Evolutionary conservation across 2,888 invertebrate genomes (phyloP).

Genomic region (Emmelina monodactyla): DNA sequence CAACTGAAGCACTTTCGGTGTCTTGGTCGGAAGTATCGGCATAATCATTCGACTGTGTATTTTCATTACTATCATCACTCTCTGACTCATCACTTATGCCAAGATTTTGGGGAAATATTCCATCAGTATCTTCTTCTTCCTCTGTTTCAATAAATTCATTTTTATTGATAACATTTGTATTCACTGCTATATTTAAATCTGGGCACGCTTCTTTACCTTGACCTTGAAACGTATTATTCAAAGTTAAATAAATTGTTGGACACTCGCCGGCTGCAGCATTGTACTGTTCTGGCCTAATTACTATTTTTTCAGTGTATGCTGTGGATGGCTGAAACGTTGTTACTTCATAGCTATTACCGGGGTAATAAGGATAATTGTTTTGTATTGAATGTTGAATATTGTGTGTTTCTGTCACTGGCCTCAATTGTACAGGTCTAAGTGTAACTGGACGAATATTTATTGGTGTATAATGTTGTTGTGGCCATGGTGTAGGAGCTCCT

Average conservation of each 20-base stretch:
- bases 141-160: slow-evolving; percentile 56
- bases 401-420: slow-evolving; percentile 31
- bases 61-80: slow-evolving; percentile 19
- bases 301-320: slow-evolving; percentile 49
- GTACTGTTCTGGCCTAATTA: slow-evolving; percentile 56
- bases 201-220: slow-evolving; percentile 72
- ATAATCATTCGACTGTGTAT: slow-evolving; percentile 37
- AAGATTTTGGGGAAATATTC: slow-evolving; percentile 37
- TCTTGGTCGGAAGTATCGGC: slow-evolving; percentile 36
- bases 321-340: slow-evolving; percentile 46
- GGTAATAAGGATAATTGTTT: slow-evolving; percentile 29
- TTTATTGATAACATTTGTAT: slow-evolving; percentile 72
- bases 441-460: slow-evolving; percentile 29
- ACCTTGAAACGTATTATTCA: slow-evolving; percentile 59
- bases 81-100: slow-evolving; percentile 16
- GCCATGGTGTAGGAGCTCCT: slow-evolving; percentile 46
- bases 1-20: slow-evolving; percentile 42
- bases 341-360: slow-evolving; percentile 37
- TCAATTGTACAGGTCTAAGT: slow-evolving; percentile 29
- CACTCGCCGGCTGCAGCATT: slow-evolving; percentile 52
- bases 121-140: slow-evolving; percentile 36
- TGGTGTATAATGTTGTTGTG: slow-evolving; percentile 15
- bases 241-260: slow-evolving; percentile 65
- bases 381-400: slow-evolving; percentile 34
- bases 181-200: slow-evolving; percentile 74